These are phyloP conservation scores for Otocyon megalotis DNA, from an alignment of 2,113 vertebrate genomes.

Conservation along the genomic window DNA sequence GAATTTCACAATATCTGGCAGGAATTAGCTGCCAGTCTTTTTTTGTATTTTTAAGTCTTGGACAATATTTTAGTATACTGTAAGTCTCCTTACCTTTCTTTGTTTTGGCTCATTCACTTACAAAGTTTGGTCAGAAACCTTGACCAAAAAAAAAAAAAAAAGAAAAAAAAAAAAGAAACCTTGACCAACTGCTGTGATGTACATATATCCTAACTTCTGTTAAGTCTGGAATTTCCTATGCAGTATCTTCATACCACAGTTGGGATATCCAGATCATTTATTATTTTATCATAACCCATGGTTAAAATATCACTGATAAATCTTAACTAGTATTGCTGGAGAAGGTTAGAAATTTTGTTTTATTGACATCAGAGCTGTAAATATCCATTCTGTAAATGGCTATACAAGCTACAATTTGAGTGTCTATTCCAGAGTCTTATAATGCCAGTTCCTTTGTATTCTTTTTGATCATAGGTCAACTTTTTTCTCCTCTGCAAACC, in stretches of 20 bases:
- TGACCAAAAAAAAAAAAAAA: no score
- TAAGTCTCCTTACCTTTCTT: not conserved
- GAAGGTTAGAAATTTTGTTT: slow-evolving; percentile 10
- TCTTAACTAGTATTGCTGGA: not conserved
- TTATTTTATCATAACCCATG: not conserved
- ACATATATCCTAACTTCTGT: not conserved
- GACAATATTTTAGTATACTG: not conserved
- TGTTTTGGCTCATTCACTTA: slow-evolving; percentile 1
- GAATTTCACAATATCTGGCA: not conserved
- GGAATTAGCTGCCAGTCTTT: not conserved
- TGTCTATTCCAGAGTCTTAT: not conserved
- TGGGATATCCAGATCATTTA: not conserved
- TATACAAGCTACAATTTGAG: not conserved
- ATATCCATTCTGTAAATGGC: not conserved
- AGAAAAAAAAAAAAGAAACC: no score
- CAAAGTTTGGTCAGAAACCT: not conserved
- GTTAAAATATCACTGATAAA: not conserved
- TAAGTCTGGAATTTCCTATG: not conserved
- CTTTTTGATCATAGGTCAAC: not conserved
- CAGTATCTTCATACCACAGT: not conserved
- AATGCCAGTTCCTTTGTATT: not conserved
- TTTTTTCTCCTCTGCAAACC: not conserved
- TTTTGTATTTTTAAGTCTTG: not conserved
- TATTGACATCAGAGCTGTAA: not conserved
- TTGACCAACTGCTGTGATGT: not conserved